These are phyloP conservation scores for Chloroceryle amazona DNA, from an alignment of 2,797 vertebrate species.

Conservation along the genomic window DNA sequence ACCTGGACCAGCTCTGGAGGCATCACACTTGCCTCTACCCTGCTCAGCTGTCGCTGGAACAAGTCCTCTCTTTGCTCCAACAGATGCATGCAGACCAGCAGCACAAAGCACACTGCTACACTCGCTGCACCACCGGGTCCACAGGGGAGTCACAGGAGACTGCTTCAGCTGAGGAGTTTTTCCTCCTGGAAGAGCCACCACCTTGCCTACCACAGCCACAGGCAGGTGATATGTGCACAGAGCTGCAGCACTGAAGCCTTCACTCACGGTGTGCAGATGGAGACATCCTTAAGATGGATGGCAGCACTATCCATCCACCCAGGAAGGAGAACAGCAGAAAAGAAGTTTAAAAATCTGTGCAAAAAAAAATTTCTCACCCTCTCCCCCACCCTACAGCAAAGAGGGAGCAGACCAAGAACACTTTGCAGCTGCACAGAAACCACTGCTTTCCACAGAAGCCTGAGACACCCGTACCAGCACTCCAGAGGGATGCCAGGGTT, in stretches of 20 bases:
- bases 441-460: not conserved
- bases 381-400: not conserved
- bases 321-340: not conserved
- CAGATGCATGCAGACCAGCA: accelerated
- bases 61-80: not conserved
- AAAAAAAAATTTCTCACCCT: not conserved
- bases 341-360: not conserved
- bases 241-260: accelerated
- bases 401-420: not conserved
- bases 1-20: not conserved
- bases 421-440: not conserved
- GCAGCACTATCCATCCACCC: not conserved
- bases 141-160: accelerated
- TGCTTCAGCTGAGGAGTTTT: not conserved
- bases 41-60: not conserved
- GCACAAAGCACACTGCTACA: not conserved
- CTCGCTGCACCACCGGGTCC: accelerated
- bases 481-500: not conserved
- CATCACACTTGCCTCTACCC: too few species aligned
- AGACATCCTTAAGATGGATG: not conserved
- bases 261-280: not conserved
- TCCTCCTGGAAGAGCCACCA: not conserved
- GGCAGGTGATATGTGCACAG: accelerated
- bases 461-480: not conserved
- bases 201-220: not conserved